Conservation (phyloP, 2,797 vertebrate genomes). For the Streptopelia turtur region DNA sequence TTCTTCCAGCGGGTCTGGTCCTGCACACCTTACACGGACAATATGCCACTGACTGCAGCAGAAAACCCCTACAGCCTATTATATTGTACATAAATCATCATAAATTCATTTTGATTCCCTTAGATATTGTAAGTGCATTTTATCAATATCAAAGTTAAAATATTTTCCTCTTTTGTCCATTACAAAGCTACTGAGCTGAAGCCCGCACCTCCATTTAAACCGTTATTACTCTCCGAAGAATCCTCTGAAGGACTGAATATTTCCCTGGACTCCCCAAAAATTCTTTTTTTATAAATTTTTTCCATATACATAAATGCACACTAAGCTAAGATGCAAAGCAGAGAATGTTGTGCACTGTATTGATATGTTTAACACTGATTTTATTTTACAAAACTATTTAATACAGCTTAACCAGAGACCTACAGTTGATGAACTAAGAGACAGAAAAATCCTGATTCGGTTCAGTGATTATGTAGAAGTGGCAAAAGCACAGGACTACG, state of each 20-base stretch:
- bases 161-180: background rate
- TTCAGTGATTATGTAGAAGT: conserved; percentile 99
- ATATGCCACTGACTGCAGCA: background rate
- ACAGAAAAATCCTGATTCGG: conserved; percentile 97
- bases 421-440: conserved; percentile 95
- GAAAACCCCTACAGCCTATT: background rate
- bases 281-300: background rate
- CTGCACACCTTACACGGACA: background rate
- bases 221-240: background rate
- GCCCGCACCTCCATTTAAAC: background rate
- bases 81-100: background rate
- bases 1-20: background rate
- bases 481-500: conserved; percentile 99
- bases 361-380: background rate
- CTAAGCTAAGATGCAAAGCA: background rate
- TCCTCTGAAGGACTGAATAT: background rate
- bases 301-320: background rate
- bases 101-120: background rate
- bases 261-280: background rate
- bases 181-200: background rate
- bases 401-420: conserved; percentile 94
- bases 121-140: background rate
- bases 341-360: background rate
- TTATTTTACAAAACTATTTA: conserved; percentile 1
- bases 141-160: background rate